Percentiles rank a stretch among this genome's conserved stretches.
Evolutionary conservation across 2,888 invertebrate genomes (phyloP).

Genomic region (Uropetala carovei): DNA sequence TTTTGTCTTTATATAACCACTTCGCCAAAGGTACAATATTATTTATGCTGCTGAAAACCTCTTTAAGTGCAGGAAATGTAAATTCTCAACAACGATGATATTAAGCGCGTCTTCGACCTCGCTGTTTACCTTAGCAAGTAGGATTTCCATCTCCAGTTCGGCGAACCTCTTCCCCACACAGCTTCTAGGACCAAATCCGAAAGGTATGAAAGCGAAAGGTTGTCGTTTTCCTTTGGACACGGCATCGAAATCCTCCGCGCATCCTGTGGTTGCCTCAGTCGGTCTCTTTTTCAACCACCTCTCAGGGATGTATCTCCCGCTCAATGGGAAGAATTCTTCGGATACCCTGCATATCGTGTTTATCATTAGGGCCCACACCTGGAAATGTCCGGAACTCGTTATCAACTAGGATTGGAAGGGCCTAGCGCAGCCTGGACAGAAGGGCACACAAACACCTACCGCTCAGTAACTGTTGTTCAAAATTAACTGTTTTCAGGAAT

Average conservation of each 20-base stretch:
- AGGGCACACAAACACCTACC: neutral
- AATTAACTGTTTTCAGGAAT: neutral
- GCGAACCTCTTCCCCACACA: slow-evolving; percentile 92
- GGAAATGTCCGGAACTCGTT: neutral
- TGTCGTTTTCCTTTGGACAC: slow-evolving; percentile 73
- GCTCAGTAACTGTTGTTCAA: neutral
- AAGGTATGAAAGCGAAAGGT: slow-evolving; percentile 86
- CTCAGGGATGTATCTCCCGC: slow-evolving; percentile 73
- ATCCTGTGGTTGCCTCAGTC: neutral
- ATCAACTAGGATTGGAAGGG: neutral
- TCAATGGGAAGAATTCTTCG: slow-evolving; percentile 69
- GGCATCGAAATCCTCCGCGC: slow-evolving; percentile 72
- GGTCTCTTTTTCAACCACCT: slow-evolving; percentile 72
- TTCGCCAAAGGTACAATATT: too few species aligned
- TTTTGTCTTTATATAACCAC: too few species aligned
- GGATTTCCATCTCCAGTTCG: slow-evolving; percentile 92
- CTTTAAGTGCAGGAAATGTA: too few species aligned
- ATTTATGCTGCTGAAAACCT: too few species aligned
- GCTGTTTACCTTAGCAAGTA: slow-evolving; percentile 84
- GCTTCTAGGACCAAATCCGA: slow-evolving; percentile 89
- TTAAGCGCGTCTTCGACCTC: too few species aligned
- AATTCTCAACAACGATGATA: neutral
- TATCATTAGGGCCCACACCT: neutral
- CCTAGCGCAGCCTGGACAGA: neutral
- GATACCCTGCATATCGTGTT: neutral